Evolutionary conservation across 2,113 vertebrate genomes (phyloP).

Genomic region (Caracal caracal): DNA sequence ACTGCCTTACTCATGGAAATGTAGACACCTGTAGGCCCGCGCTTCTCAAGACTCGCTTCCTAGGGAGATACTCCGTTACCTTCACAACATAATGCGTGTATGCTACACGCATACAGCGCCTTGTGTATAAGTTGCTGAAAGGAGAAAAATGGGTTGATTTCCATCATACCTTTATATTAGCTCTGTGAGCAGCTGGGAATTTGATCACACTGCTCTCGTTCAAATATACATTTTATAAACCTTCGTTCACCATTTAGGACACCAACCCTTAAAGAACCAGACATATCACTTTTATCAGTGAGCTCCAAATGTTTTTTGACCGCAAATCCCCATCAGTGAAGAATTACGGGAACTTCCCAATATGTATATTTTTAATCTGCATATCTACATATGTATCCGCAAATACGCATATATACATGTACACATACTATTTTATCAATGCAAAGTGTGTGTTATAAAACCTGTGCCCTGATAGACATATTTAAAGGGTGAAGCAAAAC

Average conservation of each 20-base stretch:
- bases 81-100: too few relatives aligned
- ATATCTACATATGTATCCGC: too few relatives aligned
- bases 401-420: too few relatives aligned
- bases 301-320: neutral
- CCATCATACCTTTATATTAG: fast-evolving
- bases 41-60: neutral
- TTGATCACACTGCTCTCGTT: fast-evolving
- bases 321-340: neutral
- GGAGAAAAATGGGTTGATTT: fast-evolving
- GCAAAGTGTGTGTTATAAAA: neutral
- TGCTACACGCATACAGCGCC: neutral
- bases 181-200: neutral
- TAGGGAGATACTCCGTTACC: fast-evolving
- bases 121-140: too few relatives aligned
- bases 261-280: neutral
- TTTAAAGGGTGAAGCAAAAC: neutral
- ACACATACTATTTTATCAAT: neutral
- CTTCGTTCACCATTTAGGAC: neutral
- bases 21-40: neutral
- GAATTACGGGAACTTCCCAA: neutral
- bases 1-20: neutral
- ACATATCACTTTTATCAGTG: neutral
- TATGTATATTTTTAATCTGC: neutral
- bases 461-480: neutral
- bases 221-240: neutral